Evolutionary conservation across 2,888 invertebrate genomes (phyloP), one percentile per base, ranked within the genome.

Genomic region (Tachina fera): DNA sequence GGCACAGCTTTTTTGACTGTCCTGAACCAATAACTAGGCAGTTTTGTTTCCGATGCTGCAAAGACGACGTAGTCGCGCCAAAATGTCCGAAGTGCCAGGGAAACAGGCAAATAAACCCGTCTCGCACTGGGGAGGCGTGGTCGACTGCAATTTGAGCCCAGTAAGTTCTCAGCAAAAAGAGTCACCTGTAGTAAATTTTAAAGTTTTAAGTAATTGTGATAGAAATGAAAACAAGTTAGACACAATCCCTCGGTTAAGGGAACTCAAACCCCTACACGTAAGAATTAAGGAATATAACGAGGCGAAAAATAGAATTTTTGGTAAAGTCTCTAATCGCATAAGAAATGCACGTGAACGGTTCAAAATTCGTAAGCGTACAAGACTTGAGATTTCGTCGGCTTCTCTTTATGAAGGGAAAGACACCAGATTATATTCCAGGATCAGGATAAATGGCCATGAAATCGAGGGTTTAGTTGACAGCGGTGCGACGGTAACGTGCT

Each of bases 1-100:
- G 68, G 6, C 68, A 68, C 19, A 51, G 39, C 16, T 68, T 68
- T 51, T 9, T 19, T 5, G 22, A 65, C 4, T 65, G 68, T 68
- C 49, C n/a, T 6, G 16, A 13, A 31, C 14, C 22, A 3, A 13
- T 45, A 1, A 14, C 13, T 9, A 47, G 14, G 4, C 9, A 16
- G 13, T 65, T 65, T 45, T 47, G 51, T 22, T 67, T 43, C 9
- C 22, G 19, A 13, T 67, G 49, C 19, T 14, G 67, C 14, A 45
- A 31, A 11, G 49, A 49, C 8, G 31, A n/a, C 43, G 67, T 67
- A 31, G 22, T 67, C 13, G 22, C 22, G 14, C 61, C 43, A 8
- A 43, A 43, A 10, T 43, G 19, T 14, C 43, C 8, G 9, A 9
- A 31, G 39, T 3, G 58, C 6, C 31, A 6, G 31, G 31, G 31